Percentiles rank a stretch among this genome's conserved stretches.
Evolutionary conservation across 2,113 vertebrate genomes (phyloP).

Genomic region (Oreotragus oreotragus): DNA sequence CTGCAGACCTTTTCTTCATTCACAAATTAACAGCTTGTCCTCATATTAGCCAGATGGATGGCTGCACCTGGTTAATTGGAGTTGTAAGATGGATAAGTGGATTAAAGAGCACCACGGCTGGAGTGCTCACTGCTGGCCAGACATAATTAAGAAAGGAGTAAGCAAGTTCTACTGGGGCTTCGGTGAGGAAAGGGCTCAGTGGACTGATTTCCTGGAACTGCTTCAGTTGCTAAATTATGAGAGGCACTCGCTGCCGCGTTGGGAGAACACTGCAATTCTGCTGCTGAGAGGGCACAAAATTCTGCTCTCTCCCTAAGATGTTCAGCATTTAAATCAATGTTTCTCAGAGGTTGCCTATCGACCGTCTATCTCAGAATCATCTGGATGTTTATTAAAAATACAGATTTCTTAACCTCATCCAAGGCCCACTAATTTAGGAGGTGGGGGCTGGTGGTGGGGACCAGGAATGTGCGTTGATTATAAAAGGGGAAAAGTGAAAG

Average conservation of each 20-base stretch:
- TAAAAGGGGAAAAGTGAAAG: background rate
- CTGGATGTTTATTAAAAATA: slow-evolving; percentile 18
- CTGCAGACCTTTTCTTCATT: background rate
- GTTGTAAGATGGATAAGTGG: slow-evolving; percentile 24
- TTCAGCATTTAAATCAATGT: background rate
- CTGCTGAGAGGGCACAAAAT: background rate
- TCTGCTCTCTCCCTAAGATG: background rate
- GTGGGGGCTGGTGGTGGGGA: rapidly evolving
- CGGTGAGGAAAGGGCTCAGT: background rate
- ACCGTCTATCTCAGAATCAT: background rate
- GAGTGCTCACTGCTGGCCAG: slow-evolving; percentile 13
- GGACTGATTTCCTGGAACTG: slow-evolving; percentile 17
- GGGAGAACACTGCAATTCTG: background rate
- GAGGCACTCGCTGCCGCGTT: background rate
- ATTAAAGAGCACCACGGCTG: slow-evolving; percentile 20
- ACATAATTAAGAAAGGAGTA: slow-evolving; percentile 41
- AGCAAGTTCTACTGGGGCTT: slow-evolving; percentile 3
- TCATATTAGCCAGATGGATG: slow-evolving; percentile 42
- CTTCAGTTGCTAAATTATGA: background rate
- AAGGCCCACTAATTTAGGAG: background rate
- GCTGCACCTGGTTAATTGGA: slow-evolving; percentile 42
- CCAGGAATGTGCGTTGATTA: background rate
- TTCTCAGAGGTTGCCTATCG: background rate
- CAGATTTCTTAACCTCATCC: background rate
- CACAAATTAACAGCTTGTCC: slow-evolving; percentile 39